Percentiles rank a stretch among this genome's conserved stretches.
phyloP scores from a whole-genome alignment of 2,113 vertebrate genomes.

The Perognathus longimembris region DNA sequence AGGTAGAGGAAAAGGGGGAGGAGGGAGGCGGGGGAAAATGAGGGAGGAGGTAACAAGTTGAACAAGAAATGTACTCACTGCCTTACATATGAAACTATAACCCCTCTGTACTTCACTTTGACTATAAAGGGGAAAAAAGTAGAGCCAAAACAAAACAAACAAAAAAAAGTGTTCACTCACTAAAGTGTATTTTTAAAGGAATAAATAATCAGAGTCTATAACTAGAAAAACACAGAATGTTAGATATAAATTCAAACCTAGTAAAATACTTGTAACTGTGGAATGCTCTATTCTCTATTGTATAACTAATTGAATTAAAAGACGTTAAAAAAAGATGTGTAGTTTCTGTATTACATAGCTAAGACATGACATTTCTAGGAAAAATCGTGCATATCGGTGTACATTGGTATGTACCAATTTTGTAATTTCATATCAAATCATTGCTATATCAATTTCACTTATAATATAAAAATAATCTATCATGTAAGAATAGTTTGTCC shows the following conservation, averaged over 20 bases:
- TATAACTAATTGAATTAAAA: conserved; percentile 38
- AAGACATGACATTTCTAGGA: neutral
- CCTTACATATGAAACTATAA: no score
- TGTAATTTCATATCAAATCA: no score
- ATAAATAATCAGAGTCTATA: conserved; percentile 29
- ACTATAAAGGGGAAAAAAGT: no score
- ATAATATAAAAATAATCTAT: neutral
- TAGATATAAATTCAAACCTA: neutral
- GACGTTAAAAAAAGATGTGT: no score
- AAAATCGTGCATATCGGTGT: neutral
- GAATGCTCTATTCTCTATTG: neutral
- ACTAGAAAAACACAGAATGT: conserved; percentile 10
- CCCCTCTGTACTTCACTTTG: no score
- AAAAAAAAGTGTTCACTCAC: neutral
- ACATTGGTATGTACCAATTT: neutral
- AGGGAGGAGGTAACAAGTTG: no score
- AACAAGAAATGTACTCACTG: no score
- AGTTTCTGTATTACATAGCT: neutral
- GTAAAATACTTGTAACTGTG: neutral
- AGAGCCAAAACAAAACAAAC: no score
- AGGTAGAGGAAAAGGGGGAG: no score
- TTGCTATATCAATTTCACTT: neutral
- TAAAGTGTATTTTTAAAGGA: conserved; percentile 33
- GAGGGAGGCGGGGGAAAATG: no score
- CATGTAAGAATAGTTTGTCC: neutral